Evolutionary conservation across 2,113 vertebrate species (phyloP), one percentile per base, ranked within the genome.

Genomic region (Podarcis raffonei): DNA sequence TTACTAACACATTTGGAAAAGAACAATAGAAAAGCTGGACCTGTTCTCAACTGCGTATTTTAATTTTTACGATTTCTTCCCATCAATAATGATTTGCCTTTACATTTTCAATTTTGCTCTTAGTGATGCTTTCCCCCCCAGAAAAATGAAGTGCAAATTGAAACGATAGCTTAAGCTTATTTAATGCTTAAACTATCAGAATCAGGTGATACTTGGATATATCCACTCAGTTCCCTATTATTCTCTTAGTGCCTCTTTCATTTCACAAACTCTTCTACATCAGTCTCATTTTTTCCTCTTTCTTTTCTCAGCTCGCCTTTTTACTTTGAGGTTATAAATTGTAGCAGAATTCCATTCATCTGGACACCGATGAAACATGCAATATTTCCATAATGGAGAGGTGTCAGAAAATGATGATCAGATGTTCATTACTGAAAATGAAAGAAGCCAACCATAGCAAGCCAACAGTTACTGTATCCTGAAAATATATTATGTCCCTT

Each of bases 91-190:
- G 91, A 80, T 62, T 83, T 87, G 48, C 87, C 79, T 92, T 59
- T 2, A 20, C n/a, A 25, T 30, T 5, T 86, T 53, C 4, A 62
- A 82, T 83, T 94, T 90, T 71, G 6, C 62, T 93, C 89, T 81
- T 53, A 53, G 69, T 87, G 59, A 62, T 66, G 92, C 74, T 2
- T 6, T 48, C 80, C 4, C 0, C 0, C 0, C 0, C 65, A 90
- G 86, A 22, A 74, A 84, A 90, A 82, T 71, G 86, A 87, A 90
- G 86, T n/a, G 76, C 84, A 87, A 87, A 82, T 6, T 4, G 48
- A 79, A 85, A 89, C 66, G 35, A 2, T 81, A 27, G 20, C 35
- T 59, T 89, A 66, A 32, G 4, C 72, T 30, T 80, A 53, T 53
- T 53, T 0, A 53, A 53, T 84, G 22, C 8, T 27, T 1, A 89